Base-by-base conservation (phyloP, 2,113 vertebrate genomes). In the Hippocampus comes region DNA sequence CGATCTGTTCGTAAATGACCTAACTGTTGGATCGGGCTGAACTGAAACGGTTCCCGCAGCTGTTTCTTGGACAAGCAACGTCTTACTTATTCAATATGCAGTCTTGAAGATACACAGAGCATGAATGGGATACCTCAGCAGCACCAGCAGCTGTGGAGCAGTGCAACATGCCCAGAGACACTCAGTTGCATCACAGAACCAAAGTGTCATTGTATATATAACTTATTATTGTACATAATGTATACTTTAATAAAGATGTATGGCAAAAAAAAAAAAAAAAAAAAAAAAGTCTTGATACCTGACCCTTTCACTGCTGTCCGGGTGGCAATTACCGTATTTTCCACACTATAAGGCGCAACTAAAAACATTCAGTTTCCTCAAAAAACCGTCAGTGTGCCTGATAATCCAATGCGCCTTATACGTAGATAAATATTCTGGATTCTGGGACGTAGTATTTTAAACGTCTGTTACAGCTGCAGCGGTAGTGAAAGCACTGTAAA, bases 151-250 rank as follows among this genome's bases (percentile, higher is more conserved):
- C 71, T 56, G 11, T 75, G 73, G 65, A 86, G 63, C 57, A 61
- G 49, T 25, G 56, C 23, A 68, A 83, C 74, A 77, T 77, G 68
- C 85, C 76, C 73, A 84, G 80, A 80, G 68, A 85, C 51, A 83
- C 42, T 72, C 73, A 71, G 74, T 73, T 59, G 77, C 78, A 79
- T 74, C 78, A 79, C 72, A 66, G 56, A 82, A 87, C 59, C 73
- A 18, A 49, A 86, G 53, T 55, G 9, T 83, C 88, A 83, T 72
- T 94, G 90, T 92, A 93, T 90, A 94, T 93, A 93, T 94, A 94
- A 94, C 83, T 94, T 94, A 94, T 94, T 94, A 90, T 79, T 94
- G 92, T 93, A 93, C 87, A 92, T 91, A 90, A 82, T 86, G 72
- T 87, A 90, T 84, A 74, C 85, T 82, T 86, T 76, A 86, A 83